Evolutionary conservation across 2,113 vertebrate genomes (phyloP).

Genomic region (Cyanoliseus patagonus): DNA sequence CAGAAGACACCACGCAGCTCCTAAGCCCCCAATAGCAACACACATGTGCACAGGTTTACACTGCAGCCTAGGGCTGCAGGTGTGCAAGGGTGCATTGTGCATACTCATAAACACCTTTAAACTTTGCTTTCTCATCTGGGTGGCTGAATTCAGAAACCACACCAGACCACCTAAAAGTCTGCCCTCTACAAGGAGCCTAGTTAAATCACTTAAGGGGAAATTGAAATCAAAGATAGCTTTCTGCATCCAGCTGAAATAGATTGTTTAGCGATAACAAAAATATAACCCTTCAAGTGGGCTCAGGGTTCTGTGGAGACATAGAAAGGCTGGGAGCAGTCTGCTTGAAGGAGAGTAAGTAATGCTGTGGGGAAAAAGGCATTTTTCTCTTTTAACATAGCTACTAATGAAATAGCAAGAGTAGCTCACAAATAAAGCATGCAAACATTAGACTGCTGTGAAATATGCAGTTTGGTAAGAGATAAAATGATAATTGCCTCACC

Average conservation of each 20-base stretch:
- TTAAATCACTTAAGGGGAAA: slow-evolving; percentile 19
- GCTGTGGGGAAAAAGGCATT: not conserved
- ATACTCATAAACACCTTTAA: not conserved
- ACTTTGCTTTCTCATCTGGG: not conserved
- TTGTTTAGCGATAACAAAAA: slow-evolving; percentile 14
- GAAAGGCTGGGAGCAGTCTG: not conserved
- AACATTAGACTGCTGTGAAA: not conserved
- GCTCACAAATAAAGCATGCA: not conserved
- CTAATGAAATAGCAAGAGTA: not conserved
- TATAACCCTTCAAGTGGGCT: not conserved
- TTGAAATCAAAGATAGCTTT: slow-evolving; percentile 4
- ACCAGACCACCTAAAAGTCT: not conserved
- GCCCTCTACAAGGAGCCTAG: not conserved
- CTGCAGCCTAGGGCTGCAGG: not conserved
- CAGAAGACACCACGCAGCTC: not conserved
- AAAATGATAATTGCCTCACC: slow-evolving; percentile 42
- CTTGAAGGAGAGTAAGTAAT: not conserved
- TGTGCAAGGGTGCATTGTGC: not conserved
- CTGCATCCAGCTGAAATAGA: not conserved
- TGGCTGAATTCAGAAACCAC: not conserved
- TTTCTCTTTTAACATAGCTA: not conserved
- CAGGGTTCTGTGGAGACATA: not conserved
- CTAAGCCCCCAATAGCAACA: not conserved
- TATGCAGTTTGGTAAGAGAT: slow-evolving; percentile 34
- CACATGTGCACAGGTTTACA: not conserved